These are phyloP conservation scores for Paraplagusia blochii DNA, from an alignment of 2,113 vertebrate genomes.

Conservation along the genomic window DNA sequence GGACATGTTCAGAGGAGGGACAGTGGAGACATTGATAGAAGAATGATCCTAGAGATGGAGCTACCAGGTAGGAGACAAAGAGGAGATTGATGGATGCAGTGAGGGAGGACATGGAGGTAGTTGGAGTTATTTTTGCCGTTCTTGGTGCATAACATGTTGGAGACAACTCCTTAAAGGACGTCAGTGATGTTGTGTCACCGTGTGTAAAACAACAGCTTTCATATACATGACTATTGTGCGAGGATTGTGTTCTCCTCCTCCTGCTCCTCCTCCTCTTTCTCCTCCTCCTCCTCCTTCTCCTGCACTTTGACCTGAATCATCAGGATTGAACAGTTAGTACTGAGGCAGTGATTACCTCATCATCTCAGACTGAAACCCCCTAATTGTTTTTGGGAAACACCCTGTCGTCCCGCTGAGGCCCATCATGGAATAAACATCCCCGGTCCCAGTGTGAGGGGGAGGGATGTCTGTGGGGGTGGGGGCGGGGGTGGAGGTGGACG, in stretches of 20 bases:
- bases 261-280: conserved; percentile 24
- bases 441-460: neutral
- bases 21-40: too few relatives aligned
- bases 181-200: too few relatives aligned
- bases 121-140: too few relatives aligned
- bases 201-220: too few relatives aligned
- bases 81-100: too few relatives aligned
- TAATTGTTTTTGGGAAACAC: neutral
- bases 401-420: conserved; percentile 20
- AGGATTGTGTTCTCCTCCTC: neutral
- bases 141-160: too few relatives aligned
- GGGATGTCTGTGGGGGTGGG: conserved; percentile 2
- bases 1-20: too few relatives aligned
- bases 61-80: too few relatives aligned
- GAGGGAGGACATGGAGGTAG: too few relatives aligned
- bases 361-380: neutral
- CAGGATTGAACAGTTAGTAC: neutral
- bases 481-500: conserved; percentile 4
- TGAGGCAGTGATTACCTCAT: neutral
- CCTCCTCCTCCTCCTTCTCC: neutral
- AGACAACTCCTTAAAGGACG: too few relatives aligned
- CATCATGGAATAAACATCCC: conserved; percentile 32
- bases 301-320: conserved; percentile 5
- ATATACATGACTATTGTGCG: too few relatives aligned
- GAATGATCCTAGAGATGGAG: too few relatives aligned